Conservation (phyloP, 1,140 invertebrate species). For the Muscidifurax raptorellus region DNA sequence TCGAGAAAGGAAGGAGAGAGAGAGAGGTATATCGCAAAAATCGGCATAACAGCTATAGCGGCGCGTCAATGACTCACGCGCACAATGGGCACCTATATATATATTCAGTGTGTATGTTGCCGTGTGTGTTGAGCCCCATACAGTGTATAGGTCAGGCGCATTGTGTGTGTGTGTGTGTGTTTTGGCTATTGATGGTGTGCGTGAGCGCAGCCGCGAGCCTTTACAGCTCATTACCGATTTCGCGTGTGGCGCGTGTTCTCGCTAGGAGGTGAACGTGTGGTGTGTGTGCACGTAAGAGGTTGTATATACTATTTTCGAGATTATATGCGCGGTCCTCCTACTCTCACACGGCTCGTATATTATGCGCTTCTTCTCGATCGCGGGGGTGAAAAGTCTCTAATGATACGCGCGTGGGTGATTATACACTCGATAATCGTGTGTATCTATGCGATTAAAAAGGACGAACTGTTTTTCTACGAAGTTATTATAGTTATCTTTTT, state of each 20-base stretch:
- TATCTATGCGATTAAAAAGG: too few relatives aligned
- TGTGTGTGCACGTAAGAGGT: background rate
- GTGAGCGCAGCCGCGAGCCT: constrained; percentile 54
- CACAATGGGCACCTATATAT: constrained; percentile 45
- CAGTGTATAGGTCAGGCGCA: too few relatives aligned
- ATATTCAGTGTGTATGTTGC: constrained; percentile 46
- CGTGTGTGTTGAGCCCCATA: background rate
- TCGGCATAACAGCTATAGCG: constrained; percentile 5
- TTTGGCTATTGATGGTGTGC: constrained; percentile 52
- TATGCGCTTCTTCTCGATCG: too few relatives aligned
- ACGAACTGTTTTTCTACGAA: too few relatives aligned
- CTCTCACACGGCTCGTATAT: background rate
- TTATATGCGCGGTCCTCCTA: constrained; percentile 38
- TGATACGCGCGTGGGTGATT: too few relatives aligned
- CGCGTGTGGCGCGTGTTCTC: constrained; percentile 63
- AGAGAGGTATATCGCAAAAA: background rate
- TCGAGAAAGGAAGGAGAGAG: background rate
- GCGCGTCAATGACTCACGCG: constrained; percentile 62
- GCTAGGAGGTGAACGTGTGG: constrained; percentile 20
- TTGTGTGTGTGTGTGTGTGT: constrained; percentile 24
- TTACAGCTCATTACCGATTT: constrained; percentile 75
- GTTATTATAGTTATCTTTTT: too few relatives aligned
- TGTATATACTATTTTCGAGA: constrained; percentile 51
- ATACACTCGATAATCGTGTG: too few relatives aligned
- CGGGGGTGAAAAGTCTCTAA: too few relatives aligned